These are phyloP conservation scores for Oryctolagus cuniculus DNA, from an alignment of 2,113 vertebrate species.

Conservation along the genomic window DNA sequence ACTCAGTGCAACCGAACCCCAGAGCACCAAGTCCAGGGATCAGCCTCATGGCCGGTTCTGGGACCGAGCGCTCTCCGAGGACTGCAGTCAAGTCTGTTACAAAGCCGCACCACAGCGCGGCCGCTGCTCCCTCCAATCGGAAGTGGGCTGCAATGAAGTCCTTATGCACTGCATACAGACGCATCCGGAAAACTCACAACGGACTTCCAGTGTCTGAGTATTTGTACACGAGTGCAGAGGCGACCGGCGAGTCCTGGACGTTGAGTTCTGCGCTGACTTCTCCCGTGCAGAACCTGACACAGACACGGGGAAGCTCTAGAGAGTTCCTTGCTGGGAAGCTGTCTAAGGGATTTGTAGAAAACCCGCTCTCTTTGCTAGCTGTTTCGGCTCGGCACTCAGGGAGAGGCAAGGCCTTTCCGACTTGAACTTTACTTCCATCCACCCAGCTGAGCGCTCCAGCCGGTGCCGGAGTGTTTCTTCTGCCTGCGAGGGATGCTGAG, in stretches of 20 bases:
- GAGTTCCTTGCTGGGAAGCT: background rate
- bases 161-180: background rate
- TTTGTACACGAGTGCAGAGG: background rate
- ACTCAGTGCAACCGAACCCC: background rate
- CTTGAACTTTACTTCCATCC: slow-evolving; percentile 5
- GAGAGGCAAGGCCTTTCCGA: background rate
- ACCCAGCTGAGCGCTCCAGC: background rate
- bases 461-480: background rate
- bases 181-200: background rate
- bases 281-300: background rate
- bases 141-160: background rate
- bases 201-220: background rate
- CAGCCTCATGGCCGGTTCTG: background rate
- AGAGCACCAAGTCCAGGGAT: background rate
- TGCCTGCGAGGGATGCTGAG: background rate
- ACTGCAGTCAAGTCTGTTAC: background rate
- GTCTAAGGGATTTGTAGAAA: background rate
- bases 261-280: background rate
- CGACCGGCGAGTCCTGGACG: background rate
- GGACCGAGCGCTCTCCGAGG: background rate
- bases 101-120: slow-evolving; percentile 12
- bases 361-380: background rate
- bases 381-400: background rate
- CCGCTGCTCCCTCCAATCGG: slow-evolving; percentile 26
- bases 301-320: background rate